phyloP scores from a whole-genome alignment of 2,888 invertebrate species.

The Pollenia labialis region DNA sequence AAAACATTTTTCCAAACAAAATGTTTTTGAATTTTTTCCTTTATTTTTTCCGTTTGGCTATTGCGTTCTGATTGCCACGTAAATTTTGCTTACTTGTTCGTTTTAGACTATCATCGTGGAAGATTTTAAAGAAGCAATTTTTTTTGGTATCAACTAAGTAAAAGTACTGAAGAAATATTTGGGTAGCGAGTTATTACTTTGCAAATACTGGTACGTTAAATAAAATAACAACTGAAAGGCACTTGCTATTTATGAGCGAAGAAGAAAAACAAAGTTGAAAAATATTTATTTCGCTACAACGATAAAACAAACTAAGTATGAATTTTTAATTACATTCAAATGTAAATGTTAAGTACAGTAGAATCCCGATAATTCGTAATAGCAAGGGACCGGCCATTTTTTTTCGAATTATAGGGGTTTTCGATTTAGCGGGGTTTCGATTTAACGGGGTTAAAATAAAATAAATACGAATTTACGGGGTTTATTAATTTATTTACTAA shows the following conservation, averaged over 20 bases:
- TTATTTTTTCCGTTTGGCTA: neutral
- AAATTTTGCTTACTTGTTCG: neutral
- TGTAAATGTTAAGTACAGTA: neutral
- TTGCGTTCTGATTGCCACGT: no score
- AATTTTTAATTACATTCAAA: neutral
- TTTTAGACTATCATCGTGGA: neutral
- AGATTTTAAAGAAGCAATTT: slow-evolving; percentile 19
- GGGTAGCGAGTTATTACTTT: no score
- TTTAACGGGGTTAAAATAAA: no score
- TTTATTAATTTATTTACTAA: no score
- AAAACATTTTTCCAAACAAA: neutral
- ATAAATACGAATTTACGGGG: no score
- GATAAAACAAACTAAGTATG: no score
- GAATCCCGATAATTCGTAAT: no score
- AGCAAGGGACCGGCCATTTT: no score
- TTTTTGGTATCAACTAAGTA: slow-evolving; percentile 3
- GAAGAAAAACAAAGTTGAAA: neutral
- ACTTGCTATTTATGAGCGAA: neutral
- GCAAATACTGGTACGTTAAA: neutral
- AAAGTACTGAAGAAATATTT: no score
- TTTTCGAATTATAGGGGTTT: no score
- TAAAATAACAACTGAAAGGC: slow-evolving; percentile 7
- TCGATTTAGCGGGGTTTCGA: no score
- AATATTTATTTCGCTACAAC: neutral
- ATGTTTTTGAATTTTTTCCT: slow-evolving; percentile 13